Base-by-base conservation (phyloP, 2,797 vertebrate species). In the Triplophysa bombifrons region DNA sequence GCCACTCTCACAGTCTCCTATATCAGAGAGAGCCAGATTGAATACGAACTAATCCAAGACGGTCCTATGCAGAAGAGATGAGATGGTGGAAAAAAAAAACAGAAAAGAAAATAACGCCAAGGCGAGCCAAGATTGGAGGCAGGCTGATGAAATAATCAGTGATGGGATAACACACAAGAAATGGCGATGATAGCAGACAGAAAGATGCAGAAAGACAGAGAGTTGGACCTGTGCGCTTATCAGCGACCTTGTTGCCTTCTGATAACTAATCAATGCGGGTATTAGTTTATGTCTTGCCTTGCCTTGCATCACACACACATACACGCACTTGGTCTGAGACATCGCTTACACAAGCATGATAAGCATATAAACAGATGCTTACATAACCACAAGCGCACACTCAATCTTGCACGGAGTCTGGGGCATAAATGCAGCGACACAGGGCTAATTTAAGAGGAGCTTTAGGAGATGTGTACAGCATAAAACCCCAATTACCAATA, bases 11-110 rank as follows among this genome's bases (percentile, higher is more conserved):
- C 81, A 82, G 86, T 83, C 81, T 88, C 85, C 80, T 81, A 76
- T 85, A 84, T 82, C 80, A 78, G 71, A 84, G 78, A 83, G 87
- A 80, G 84, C 80, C 73, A 87, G 89, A 89, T 80, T 86, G 89
- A 87, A 90, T 90, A 90, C 86, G 90, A 90, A 86, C 90, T 91
- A 88, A 92, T 93, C 90, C 90, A 74, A 55, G 48, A 53, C 67
- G 81, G 74, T 69, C 51, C 63, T 74, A 73, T 66, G 70, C 50
- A 58, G 61, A 80, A 77, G 82, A 41, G 82, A 58, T 50, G 78
- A 50, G 85, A 76, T 58, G 61, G 69, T 72, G 85, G 86, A 85
- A 88, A 87, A 70, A 87, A 70, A 73, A 55, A 50, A 70, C 48
- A 72, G 66, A 82, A 80, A 27, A 55, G 61, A 69, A 79, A 72